Evolutionary conservation across 1,140 invertebrate genomes (phyloP).

Genomic region (Pogonomyrmex barbatus): DNA sequence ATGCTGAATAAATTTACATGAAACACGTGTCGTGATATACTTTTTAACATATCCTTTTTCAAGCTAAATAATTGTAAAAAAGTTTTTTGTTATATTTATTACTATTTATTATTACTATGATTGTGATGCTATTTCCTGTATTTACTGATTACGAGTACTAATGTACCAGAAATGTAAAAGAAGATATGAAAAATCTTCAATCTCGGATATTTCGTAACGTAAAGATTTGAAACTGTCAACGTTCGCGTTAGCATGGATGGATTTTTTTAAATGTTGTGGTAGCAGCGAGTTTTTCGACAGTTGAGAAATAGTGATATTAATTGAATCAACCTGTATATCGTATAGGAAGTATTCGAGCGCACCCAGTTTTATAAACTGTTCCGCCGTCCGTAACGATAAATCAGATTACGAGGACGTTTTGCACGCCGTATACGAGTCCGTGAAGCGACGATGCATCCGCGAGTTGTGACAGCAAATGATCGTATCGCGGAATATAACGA

Average conservation of each 20-base stretch:
- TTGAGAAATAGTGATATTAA: conserved; percentile 8
- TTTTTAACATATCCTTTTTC: neutral
- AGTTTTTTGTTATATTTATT: too few species aligned
- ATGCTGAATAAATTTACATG: conserved; percentile 19
- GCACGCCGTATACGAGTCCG: conserved; percentile 45
- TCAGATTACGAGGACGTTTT: conserved; percentile 78
- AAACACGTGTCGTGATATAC: neutral
- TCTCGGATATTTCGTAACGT: neutral
- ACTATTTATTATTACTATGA: too few species aligned
- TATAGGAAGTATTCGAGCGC: conserved; percentile 52
- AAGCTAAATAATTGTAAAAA: neutral
- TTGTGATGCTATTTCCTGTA: neutral
- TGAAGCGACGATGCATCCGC: conserved; percentile 43
- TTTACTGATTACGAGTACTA: neutral
- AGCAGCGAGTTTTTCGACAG: neutral
- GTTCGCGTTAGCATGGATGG: neutral
- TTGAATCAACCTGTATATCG: conserved; percentile 36
- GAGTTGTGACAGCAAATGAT: conserved; percentile 37
- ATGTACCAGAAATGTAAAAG: neutral
- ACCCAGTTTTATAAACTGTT: conserved; percentile 62
- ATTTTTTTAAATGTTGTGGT: neutral
- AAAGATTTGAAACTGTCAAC: neutral
- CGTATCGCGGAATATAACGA: conserved; percentile 48
- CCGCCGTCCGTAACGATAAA: conserved; percentile 71
- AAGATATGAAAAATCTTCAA: neutral